Evolutionary conservation across 1,140 invertebrate species (phyloP).

Genomic region (Leptinotarsa undecemlineata): DNA sequence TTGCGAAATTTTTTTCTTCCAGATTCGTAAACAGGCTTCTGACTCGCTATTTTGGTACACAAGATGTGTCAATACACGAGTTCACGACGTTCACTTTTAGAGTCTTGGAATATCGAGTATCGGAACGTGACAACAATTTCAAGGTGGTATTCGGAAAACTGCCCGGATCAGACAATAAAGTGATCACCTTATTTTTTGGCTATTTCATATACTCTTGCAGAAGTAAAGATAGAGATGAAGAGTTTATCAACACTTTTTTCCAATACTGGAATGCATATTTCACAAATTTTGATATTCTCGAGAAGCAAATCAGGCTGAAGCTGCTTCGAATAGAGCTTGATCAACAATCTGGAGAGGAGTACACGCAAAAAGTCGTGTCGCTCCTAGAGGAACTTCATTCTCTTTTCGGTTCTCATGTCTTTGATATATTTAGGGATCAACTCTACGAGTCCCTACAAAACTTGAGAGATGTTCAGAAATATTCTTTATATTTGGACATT

Average conservation of each 20-base stretch:
- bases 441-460: not conserved
- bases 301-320: not conserved
- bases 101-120: not conserved
- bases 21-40: not conserved
- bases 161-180: not conserved
- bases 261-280: constrained; percentile 14
- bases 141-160: constrained; percentile 8
- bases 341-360: not conserved
- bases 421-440: constrained; percentile 1
- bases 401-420: not conserved
- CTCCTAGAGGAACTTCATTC: constrained; percentile 18
- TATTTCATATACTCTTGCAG: not conserved
- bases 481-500: constrained; percentile 7
- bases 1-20: not conserved
- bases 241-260: not conserved
- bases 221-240: not conserved
- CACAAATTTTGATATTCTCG: not conserved
- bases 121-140: constrained; percentile 3
- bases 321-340: not conserved
- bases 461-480: not conserved
- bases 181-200: not conserved
- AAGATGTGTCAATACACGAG: not conserved
- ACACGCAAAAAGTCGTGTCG: not conserved
- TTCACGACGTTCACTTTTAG: not conserved
- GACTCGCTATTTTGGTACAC: constrained; percentile 1